Percentiles rank a stretch among this genome's conserved stretches.
Conservation (phyloP, 2,888 invertebrate species). For the Frankliniella intonsa region DNA sequence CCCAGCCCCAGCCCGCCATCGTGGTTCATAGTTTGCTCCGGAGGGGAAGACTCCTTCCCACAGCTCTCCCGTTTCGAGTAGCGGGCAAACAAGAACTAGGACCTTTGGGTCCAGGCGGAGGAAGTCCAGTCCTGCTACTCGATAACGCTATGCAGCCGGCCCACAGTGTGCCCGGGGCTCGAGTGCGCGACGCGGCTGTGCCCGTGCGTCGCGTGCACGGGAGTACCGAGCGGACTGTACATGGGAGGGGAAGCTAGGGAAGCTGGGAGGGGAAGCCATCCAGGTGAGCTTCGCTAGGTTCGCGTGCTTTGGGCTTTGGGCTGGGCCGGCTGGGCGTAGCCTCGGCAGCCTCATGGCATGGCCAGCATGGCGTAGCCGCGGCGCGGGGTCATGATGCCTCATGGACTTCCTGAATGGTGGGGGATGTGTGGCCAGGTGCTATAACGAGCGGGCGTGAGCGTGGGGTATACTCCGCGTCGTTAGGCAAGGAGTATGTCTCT, state of each 20-base stretch:
- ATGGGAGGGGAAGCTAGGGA: background rate
- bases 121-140: no score
- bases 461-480: background rate
- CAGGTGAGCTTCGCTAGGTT: background rate
- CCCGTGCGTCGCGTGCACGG: background rate
- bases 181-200: no score
- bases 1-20: no score
- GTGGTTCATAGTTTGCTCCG: no score
- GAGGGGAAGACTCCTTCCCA: no score
- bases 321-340: background rate
- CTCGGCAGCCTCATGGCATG: background rate
- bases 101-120: no score
- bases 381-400: background rate
- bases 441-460: no score
- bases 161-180: no score
- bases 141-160: no score
- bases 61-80: no score
- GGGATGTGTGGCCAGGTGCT: background rate
- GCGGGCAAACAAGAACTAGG: no score
- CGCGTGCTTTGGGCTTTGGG: background rate
- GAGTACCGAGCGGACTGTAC: background rate
- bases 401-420: background rate
- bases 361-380: background rate
- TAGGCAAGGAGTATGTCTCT: no score
- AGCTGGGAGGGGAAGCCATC: constrained; percentile 1